A percentile compares a stretch with the other conserved stretches of the same genome.
phyloP scores from a whole-genome alignment of 2,797 vertebrate species.

The Menidia menidia region DNA sequence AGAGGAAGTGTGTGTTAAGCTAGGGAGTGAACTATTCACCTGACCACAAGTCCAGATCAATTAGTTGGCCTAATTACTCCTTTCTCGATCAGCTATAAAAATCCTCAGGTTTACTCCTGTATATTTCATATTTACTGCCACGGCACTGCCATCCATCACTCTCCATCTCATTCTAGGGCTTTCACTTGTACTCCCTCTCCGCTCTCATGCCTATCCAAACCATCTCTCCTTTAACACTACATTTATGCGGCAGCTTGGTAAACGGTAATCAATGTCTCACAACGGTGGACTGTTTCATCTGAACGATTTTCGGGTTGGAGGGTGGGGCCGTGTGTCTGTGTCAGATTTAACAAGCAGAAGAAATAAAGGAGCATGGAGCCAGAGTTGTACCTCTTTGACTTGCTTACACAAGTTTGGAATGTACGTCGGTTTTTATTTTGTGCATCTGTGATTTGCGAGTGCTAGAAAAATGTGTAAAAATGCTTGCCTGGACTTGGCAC shows the following conservation, averaged over 20 bases:
- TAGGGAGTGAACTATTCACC: constrained; percentile 41
- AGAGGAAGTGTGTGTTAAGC: neutral
- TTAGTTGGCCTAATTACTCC: constrained; percentile 67
- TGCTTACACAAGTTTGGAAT: constrained; percentile 15
- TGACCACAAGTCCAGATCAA: constrained; percentile 65
- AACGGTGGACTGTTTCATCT: constrained; percentile 70
- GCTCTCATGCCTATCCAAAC: constrained; percentile 37
- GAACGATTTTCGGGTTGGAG: constrained; percentile 66
- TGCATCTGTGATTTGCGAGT: constrained; percentile 33
- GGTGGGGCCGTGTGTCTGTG: constrained; percentile 5
- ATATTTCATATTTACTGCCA: constrained; percentile 74
- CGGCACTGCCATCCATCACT: constrained; percentile 59
- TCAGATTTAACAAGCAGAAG: constrained; percentile 1
- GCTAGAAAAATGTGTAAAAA: constrained; percentile 50
- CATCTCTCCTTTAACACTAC: constrained; percentile 62
- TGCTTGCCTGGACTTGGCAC: constrained; percentile 64
- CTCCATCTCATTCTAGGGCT: constrained; percentile 17
- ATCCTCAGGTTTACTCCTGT: constrained; percentile 47
- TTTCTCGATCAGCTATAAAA: constrained; percentile 53
- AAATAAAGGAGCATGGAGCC: neutral
- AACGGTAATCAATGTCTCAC: constrained; percentile 84
- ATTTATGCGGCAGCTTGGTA: constrained; percentile 78
- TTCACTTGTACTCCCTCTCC: constrained; percentile 14
- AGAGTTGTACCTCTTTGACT: constrained; percentile 10
- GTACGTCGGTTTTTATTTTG: constrained; percentile 24